A percentile compares a stretch with the other conserved stretches of the same genome.
These are phyloP conservation scores for Corydoras sp. DNA, from an alignment of 2,113 vertebrate genomes.

Conservation along the genomic window DNA sequence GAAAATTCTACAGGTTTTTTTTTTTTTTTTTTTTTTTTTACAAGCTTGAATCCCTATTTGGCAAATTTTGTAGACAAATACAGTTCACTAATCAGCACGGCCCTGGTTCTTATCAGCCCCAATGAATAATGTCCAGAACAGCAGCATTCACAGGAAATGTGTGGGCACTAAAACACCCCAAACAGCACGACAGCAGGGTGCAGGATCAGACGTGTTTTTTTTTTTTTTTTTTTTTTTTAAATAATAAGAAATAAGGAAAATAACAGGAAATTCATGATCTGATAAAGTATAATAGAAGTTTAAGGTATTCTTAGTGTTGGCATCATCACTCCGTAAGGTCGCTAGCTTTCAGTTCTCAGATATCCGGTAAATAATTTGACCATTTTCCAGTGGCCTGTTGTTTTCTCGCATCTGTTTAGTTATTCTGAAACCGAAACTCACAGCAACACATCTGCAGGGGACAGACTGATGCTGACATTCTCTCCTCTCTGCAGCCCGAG, in stretches of 20 bases:
- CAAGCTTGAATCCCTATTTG: too few species aligned
- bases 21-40: too few species aligned
- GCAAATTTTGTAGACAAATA: too few species aligned
- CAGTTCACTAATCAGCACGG: neutral
- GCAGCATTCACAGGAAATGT: conserved; percentile 48
- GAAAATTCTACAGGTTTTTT: too few species aligned
- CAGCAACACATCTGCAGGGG: neutral
- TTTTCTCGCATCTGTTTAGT: neutral
- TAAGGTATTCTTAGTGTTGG: conserved; percentile 27
- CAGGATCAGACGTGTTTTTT: neutral
- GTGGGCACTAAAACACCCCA: conserved; percentile 42
- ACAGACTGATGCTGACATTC: neutral
- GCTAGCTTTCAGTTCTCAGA: conserved; percentile 15
- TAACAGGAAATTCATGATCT: conserved; percentile 51
- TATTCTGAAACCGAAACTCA: neutral
- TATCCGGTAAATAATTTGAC: neutral
- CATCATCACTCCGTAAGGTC: conserved; percentile 21
- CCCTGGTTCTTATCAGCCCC: neutral
- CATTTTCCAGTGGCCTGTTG: conserved; percentile 16
- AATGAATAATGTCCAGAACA: neutral
- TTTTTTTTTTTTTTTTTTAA: neutral
- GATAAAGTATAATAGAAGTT: conserved; percentile 43
- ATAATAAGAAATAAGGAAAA: conserved; percentile 45
- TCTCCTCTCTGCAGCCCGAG: neutral
- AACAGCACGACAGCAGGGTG: conserved; percentile 11